Evolutionary conservation across 2,797 vertebrate genomes (phyloP).

Genomic region (Microchirus variegatus): DNA sequence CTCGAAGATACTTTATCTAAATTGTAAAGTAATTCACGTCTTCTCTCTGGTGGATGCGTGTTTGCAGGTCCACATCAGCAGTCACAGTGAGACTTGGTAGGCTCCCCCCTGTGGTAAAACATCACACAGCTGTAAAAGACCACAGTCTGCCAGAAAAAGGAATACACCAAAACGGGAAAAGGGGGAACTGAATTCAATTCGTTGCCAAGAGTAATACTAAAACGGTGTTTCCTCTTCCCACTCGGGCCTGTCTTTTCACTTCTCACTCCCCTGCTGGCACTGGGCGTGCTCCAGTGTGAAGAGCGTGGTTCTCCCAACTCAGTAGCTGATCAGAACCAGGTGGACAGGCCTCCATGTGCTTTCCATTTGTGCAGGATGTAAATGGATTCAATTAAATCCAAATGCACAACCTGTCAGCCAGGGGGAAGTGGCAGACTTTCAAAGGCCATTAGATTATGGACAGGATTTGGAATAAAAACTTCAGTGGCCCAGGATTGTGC

Average conservation of each 20-base stretch:
- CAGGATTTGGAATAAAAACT: constrained; percentile 78
- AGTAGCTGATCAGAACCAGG: constrained; percentile 86
- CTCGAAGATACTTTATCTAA: background rate
- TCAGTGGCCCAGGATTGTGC: constrained; percentile 64
- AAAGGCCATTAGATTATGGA: constrained; percentile 80
- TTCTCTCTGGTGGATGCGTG: constrained; percentile 6
- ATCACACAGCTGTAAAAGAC: constrained; percentile 32
- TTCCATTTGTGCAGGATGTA: constrained; percentile 83
- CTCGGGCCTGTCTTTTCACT: constrained; percentile 35
- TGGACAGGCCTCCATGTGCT: constrained; percentile 79
- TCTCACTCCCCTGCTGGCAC: constrained; percentile 65
- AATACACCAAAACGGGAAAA: constrained; percentile 38
- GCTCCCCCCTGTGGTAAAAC: constrained; percentile 75
- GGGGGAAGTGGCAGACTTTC: constrained; percentile 79
- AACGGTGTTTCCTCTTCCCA: constrained; percentile 55
- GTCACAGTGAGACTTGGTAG: constrained; percentile 13
- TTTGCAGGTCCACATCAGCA: constrained; percentile 8
- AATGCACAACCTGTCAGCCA: constrained; percentile 83
- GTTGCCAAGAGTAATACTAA: constrained; percentile 63
- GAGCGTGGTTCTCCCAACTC: constrained; percentile 70
- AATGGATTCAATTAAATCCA: constrained; percentile 84
- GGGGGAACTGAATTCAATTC: constrained; percentile 55
- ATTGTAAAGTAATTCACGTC: constrained; percentile 7
- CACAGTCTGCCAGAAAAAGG: constrained; percentile 28
- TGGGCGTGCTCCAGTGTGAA: constrained; percentile 44